Conservation (phyloP, 2,797 vertebrate species). For the Pteropus rufus region DNA sequence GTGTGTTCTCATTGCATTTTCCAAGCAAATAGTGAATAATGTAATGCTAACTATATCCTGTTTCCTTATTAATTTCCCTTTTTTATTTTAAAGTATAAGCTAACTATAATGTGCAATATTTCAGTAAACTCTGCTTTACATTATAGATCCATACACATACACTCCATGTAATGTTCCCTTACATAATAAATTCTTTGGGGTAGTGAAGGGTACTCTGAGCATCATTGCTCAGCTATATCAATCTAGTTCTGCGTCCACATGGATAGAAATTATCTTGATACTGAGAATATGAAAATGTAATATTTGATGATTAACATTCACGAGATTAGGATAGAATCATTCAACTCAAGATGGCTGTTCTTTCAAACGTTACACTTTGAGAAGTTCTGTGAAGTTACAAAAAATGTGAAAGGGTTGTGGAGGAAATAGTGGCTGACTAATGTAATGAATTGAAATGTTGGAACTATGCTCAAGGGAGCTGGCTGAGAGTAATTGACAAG, state of each 20-base stretch:
- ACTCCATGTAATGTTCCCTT: neutral
- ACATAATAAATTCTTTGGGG: neutral
- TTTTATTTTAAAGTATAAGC: constrained; percentile 24
- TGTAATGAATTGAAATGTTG: neutral
- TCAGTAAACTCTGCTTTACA: neutral
- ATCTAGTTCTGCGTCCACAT: neutral
- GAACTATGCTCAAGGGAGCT: neutral
- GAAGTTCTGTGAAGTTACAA: constrained; percentile 8
- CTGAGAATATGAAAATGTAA: neutral
- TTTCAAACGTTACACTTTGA: neutral
- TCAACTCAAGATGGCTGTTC: neutral
- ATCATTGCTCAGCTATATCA: neutral
- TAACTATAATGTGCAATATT: constrained; percentile 2
- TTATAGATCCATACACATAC: neutral
- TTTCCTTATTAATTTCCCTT: neutral
- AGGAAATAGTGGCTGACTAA: neutral
- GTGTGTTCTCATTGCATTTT: constrained; percentile 34
- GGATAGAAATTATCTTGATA: neutral
- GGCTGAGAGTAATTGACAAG: neutral
- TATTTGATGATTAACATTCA: neutral
- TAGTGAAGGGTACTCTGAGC: neutral
- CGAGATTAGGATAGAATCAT: neutral
- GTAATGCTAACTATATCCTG: neutral
- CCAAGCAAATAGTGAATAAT: constrained; percentile 9
- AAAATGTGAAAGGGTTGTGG: neutral